Evolutionary conservation across 2,888 invertebrate genomes (phyloP).

Genomic region (Drosophila monieri): DNA sequence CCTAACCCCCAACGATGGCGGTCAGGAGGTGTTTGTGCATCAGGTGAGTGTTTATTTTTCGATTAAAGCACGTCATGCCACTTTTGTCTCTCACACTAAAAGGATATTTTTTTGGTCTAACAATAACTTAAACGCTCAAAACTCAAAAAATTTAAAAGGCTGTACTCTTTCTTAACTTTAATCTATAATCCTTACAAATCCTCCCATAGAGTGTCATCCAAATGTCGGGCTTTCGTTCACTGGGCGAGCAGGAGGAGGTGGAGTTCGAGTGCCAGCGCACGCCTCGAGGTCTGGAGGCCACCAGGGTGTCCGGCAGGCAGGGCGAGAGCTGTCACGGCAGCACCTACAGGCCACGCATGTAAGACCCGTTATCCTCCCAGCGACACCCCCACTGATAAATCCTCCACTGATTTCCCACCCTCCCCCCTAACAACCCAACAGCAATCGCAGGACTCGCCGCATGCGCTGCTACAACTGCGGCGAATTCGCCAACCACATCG

Average conservation of each 20-base stretch:
- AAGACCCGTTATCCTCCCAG: conserved; percentile 24
- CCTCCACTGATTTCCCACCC: not conserved
- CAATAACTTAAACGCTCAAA: too few species aligned
- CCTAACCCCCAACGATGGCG: conserved; percentile 94
- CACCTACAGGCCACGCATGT: conserved; percentile 89
- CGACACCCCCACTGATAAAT: too few species aligned
- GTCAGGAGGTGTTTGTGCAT: conserved; percentile 96
- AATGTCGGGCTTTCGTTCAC: conserved; percentile 93
- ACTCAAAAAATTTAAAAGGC: too few species aligned
- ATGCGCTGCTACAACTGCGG: conserved; percentile 97
- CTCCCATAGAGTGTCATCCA: conserved; percentile 91
- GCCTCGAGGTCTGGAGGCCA: conserved; percentile 94
- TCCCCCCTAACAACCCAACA: conserved; percentile 7
- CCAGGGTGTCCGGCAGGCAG: conserved; percentile 91
- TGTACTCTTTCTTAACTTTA: not conserved
- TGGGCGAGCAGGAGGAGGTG: conserved; percentile 94
- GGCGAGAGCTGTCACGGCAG: conserved; percentile 92
- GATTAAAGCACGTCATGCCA: too few species aligned
- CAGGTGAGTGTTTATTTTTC: conserved; percentile 87
- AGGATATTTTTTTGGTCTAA: too few species aligned
- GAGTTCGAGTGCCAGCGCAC: conserved; percentile 94
- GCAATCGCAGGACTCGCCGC: conserved; percentile 90
- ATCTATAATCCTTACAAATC: not conserved
- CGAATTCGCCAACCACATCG: conserved; percentile 96
- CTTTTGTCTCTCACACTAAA: too few species aligned